Evolutionary conservation across 2,888 invertebrate genomes (phyloP), one percentile per base, ranked within the genome.

Genomic region (Eristalis tenax): DNA sequence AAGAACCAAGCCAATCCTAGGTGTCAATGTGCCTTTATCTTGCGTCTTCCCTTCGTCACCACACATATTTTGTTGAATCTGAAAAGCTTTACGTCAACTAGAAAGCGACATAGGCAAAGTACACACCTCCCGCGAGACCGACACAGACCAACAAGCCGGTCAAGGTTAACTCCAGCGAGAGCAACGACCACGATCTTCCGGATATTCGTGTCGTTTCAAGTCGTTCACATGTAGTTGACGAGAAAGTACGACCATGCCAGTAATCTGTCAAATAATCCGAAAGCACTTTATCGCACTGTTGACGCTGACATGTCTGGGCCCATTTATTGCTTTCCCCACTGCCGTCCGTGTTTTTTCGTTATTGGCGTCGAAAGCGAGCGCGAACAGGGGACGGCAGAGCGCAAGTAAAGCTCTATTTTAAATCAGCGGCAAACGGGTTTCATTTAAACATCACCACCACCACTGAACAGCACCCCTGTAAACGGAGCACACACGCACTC

Each of bases 261-360:
- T 57, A 69, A 61, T 61, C 61, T 69, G 69, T 50, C 77, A 77
- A 76, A 59, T 61, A 61, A 63, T 74, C 61, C 73, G 73, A 59
- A 66, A 80, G 68, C 68, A 64, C 64, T 64, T 32, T 11, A 79
- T 32, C 28, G 22, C 40, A 56, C 32, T 80, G 57, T 23, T 64
- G 82, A 77, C 82, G 71, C 82, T 77, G 28, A 40, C 63, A 23
- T 71, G 82, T 82, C 82, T 82, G 82, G 65, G 61, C 63, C 35
- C 66, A 26, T 63, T 69, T 56, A 69, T 35, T 69, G 40, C 43
- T 22, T 26, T 50, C 59, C 13, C 59, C 26, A 13, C 15, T 35
- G 32, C 71, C 59, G 11, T 4, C 40, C 32, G 22, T 43, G 23
- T 69, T 57, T 59, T 13, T 28, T 35, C 10, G 63, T 35, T 43